Base-by-base conservation (phyloP, 1,140 invertebrate genomes). In the Ips nitidus region DNA sequence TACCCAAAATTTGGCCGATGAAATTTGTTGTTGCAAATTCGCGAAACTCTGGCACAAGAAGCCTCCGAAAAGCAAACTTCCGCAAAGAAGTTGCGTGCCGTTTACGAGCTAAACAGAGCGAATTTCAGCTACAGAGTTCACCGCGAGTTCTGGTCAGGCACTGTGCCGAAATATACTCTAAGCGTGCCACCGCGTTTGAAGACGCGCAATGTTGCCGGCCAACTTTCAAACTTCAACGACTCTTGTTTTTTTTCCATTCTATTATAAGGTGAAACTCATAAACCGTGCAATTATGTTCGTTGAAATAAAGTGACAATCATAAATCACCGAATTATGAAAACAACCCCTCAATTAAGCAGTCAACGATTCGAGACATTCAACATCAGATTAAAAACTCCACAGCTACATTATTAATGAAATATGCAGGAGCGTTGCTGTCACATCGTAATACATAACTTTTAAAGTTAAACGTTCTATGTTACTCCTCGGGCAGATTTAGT, bases 91-190 rank as follows among this genome's bases (percentile, higher is more conserved):
- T 69, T 69, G 66, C 66, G 66, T 62, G 66, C 60, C 41, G 52
- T 59, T 41, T 69, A 56, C 66, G 66, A 69, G 62, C 58, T 69
- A 40, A 47, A 45, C 55, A 67, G 41, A 62, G 66, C 50, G 66
- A 62, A 57, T 52, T 69, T 62, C 52, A 40, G 41, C 40, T 69
- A 62, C 37, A 68, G 66, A 69, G 66, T 69, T 69, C 59, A 4
- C 42, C 66, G 59, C 59, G 66, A 69, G 66, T 62, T 61, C 66
- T 69, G 58, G 60, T 61, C 52, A 62, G 55, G 59, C 66, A 69
- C 66, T 69, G 66, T 69, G 66, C 66, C 66, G 66, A 69, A 69
- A 69, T 69, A 61, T 61, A 62, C 58, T 53, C 50, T 61, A 69
- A 69, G 66, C 66, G 66, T 69, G 66, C 66, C 66, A 50, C 59